Evolutionary conservation across 2,797 vertebrate species (phyloP).

Genomic region (Poecilia picta): DNA sequence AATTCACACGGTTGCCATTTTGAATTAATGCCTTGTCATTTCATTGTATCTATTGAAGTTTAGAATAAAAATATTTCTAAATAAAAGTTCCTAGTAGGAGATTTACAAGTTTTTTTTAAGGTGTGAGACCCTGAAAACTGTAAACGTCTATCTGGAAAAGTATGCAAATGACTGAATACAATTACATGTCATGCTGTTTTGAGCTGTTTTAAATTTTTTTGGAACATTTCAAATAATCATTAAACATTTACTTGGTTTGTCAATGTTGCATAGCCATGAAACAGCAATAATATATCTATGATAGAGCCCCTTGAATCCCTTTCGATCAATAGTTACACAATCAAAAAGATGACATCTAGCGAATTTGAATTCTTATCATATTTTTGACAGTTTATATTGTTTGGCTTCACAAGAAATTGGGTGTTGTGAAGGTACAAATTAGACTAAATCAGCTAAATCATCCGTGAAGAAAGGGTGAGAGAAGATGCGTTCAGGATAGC

Average conservation of each 20-base stretch:
- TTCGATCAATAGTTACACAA: background rate
- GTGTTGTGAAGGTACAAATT: background rate
- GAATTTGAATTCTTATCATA: too few relatives aligned
- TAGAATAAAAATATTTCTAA: constrained; percentile 74
- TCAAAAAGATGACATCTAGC: background rate
- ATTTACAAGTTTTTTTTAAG: constrained; percentile 35
- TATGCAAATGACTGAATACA: background rate
- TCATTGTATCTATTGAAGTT: constrained; percentile 65
- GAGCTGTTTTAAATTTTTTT: background rate
- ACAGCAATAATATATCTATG: background rate
- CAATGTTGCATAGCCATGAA: background rate
- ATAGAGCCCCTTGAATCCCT: too few relatives aligned
- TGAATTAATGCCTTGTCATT: constrained; percentile 73
- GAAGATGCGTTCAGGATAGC: constrained; percentile 24
- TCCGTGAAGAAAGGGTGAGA: background rate
- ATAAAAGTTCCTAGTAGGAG: constrained; percentile 69
- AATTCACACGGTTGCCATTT: constrained; percentile 70
- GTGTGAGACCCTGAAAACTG: background rate
- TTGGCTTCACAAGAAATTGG: background rate
- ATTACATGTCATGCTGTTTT: background rate
- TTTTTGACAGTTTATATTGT: background rate
- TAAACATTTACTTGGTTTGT: background rate
- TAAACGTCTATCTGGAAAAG: background rate
- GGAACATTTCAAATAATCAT: background rate
- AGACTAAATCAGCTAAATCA: background rate